phyloP scores from a whole-genome alignment of 2,888 invertebrate genomes.

The Minunthozetes semirufus region DNA sequence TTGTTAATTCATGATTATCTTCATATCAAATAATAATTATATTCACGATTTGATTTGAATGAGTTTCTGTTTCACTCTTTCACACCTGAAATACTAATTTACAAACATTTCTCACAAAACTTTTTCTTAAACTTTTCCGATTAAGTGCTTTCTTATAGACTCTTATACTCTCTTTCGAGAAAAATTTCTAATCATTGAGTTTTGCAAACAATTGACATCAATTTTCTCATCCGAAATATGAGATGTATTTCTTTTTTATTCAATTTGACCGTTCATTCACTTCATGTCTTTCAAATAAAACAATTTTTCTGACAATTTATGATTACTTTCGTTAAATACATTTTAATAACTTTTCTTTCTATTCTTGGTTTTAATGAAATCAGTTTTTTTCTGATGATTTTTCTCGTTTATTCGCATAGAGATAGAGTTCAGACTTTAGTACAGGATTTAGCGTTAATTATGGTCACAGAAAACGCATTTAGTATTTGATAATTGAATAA shows the following conservation, averaged over 20 bases:
- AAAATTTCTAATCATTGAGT: no score
- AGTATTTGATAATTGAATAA: no score
- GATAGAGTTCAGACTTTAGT: neutral
- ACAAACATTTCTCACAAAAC: neutral
- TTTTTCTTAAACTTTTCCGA: neutral
- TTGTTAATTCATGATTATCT: conserved; percentile 18
- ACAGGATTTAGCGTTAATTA: neutral
- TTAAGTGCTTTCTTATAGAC: neutral
- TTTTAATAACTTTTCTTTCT: no score
- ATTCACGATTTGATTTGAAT: conserved; percentile 14
- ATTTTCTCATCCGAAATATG: neutral
- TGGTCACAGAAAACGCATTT: neutral
- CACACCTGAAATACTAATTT: neutral
- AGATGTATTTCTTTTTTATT: no score
- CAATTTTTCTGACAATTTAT: no score
- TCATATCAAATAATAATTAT: conserved; percentile 7
- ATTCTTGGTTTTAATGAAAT: neutral
- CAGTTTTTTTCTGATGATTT: neutral
- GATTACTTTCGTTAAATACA: no score
- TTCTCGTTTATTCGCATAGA: neutral
- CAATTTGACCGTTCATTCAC: no score
- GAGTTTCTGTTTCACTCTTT: neutral
- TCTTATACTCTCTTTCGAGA: neutral
- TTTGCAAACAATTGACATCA: neutral
- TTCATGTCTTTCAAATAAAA: no score